Percentiles rank a stretch among this genome's conserved stretches.
Evolutionary conservation across 2,113 vertebrate species (phyloP).

Genomic region (Illadopsis cleaveri): DNA sequence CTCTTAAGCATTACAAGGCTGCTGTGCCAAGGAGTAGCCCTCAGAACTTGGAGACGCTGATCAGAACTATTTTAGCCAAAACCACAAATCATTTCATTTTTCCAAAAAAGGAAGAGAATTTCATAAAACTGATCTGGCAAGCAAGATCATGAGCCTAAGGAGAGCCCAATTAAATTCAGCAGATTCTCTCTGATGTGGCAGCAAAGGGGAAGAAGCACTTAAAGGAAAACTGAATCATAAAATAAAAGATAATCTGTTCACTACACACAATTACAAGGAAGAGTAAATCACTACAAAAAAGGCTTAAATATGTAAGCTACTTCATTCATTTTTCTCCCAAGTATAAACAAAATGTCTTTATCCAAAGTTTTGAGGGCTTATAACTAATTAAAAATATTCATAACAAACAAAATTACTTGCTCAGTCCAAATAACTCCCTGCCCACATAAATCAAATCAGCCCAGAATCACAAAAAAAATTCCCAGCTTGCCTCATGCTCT

Average conservation of each 20-base stretch:
- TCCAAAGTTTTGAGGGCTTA: slow-evolving; percentile 23
- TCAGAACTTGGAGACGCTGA: not conserved
- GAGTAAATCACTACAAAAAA: slow-evolving; percentile 41
- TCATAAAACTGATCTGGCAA: slow-evolving; percentile 40
- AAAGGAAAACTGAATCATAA: slow-evolving; percentile 53
- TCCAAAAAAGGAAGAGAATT: slow-evolving; percentile 31
- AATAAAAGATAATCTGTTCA: slow-evolving; percentile 52
- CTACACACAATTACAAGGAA: slow-evolving; percentile 45
- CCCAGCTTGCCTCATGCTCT: slow-evolving; percentile 43
- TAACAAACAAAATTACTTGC: slow-evolving; percentile 52
- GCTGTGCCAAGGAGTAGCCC: not conserved
- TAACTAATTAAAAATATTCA: slow-evolving; percentile 52
- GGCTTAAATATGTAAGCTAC: slow-evolving; percentile 24
- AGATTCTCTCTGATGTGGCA: slow-evolving; percentile 55
- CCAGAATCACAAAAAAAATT: slow-evolving; percentile 39
- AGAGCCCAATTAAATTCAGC: slow-evolving; percentile 52
- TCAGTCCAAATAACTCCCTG: slow-evolving; percentile 52
- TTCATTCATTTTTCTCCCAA: slow-evolving; percentile 26
- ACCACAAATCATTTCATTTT: not conserved
- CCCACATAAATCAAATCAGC: slow-evolving; percentile 63
- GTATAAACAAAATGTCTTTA: slow-evolving; percentile 41
- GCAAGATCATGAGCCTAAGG: slow-evolving; percentile 15
- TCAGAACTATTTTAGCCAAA: not conserved
- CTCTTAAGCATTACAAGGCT: not conserved
- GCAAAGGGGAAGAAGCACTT: slow-evolving; percentile 29